Evolutionary conservation across 64 coral and sea anemone genomes (phyloP).

Genomic region (Astreopora myriophthalma): DNA sequence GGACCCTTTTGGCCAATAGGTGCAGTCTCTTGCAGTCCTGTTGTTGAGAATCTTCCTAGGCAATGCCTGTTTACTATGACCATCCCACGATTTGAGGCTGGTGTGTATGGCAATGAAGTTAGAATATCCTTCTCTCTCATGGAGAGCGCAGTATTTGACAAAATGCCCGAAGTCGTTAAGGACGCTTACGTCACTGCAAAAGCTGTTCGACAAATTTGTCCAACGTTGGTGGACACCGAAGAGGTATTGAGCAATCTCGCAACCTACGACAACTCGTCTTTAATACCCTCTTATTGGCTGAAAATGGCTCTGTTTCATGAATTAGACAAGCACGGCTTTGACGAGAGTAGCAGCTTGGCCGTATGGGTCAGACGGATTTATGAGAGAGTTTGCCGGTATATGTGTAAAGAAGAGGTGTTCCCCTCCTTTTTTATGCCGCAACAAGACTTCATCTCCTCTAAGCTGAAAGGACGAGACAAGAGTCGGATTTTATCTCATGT

Average conservation of each 20-base stretch:
- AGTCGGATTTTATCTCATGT: neutral
- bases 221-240: conserved; percentile 18
- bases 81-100: conserved; percentile 33
- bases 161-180: conserved; percentile 40
- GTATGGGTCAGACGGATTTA: conserved; percentile 60
- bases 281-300: conserved; percentile 56
- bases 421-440: conserved; percentile 56
- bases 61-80: conserved; percentile 44
- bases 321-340: conserved; percentile 21
- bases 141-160: conserved; percentile 54
- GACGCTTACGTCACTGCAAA: conserved; percentile 59
- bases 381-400: neutral
- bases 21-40: conserved; percentile 1
- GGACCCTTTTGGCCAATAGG: conserved; percentile 33
- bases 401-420: conserved; percentile 24
- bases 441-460: conserved; percentile 8
- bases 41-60: conserved; percentile 1
- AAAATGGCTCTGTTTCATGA: conserved; percentile 61
- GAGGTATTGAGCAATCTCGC: neutral
- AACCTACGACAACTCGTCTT: neutral
- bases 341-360: conserved; percentile 24
- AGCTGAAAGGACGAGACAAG: conserved; percentile 17
- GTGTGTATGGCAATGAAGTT: conserved; percentile 50
- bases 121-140: conserved; percentile 41
- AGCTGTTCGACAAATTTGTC: conserved; percentile 29